Base-by-base conservation (phyloP, 2,797 vertebrate genomes). In the Tamandua tetradactyla region DNA sequence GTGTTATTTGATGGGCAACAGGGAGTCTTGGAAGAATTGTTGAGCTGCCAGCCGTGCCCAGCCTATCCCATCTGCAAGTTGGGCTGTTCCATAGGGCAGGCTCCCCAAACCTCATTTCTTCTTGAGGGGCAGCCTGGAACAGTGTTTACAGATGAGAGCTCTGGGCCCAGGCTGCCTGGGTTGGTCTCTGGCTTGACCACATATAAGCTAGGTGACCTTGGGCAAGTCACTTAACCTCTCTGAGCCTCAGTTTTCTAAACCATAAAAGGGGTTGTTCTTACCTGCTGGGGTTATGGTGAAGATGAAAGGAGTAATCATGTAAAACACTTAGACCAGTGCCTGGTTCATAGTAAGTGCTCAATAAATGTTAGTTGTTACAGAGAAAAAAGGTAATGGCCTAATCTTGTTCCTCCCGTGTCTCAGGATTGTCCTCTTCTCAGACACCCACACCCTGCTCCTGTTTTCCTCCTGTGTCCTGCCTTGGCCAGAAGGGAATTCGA, bases 141-240 rank as follows among this genome's bases (percentile, higher is more conserved):
- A 55, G n/a, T 72, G 64, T 84, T 90, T 85, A 74, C 85, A 49
- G 86, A 79, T 71, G 47, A 83, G 80, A 42, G 32, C 44, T 85
- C 72, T 68, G 78, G 52, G 23, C 59, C 49, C 25, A 71, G 62
- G 44, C 23, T 75, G 87, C 47, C 69, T 20, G 4, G 55, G 62
- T 20, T 52, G 42, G 61, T 94, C 55, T 85, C 72, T 76, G 72
- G 71, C 61, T 62, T 42, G 66, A 74, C 55, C 42, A n/a, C 61
- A 87, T 76, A 61, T 35, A 59, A 91, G 32, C 61, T 89, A 11
- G 68, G 76, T 92, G 76, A 87, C 87, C 30, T 89, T 49, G 84
- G 47, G 59, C 52, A 76, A 66, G 47, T 79, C 64, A 62, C 37
- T 66, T 80, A 57, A 59, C 80, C 62, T 91, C 66, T 89, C 89